phyloP scores from a whole-genome alignment of 2,113 vertebrate species.

The Dipodomys spectabilis region DNA sequence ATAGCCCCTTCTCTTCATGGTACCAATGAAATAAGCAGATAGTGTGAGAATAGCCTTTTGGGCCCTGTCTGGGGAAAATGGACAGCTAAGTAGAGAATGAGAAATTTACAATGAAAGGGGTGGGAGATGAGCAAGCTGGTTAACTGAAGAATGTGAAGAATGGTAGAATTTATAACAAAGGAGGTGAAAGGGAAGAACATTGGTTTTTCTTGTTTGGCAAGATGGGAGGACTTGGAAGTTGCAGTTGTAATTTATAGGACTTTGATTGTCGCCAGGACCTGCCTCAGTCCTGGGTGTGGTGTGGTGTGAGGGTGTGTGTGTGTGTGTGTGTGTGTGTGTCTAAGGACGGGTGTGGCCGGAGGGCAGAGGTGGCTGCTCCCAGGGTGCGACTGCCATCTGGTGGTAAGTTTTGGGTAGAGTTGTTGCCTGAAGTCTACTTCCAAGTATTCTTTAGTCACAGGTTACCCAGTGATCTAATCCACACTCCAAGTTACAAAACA shows the following conservation, averaged over 20 bases:
- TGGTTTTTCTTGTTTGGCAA: too few species aligned
- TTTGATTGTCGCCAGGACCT: neutral
- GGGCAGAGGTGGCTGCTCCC: neutral
- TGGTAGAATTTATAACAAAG: neutral
- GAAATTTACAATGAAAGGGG: neutral
- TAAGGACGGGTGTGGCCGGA: neutral
- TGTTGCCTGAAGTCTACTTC: neutral
- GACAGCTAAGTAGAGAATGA: rapidly evolving
- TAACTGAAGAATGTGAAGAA: neutral
- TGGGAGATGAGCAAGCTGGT: too few species aligned
- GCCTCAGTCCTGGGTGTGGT: neutral
- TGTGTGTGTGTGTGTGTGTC: neutral
- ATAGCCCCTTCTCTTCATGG: neutral
- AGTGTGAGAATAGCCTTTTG: neutral
- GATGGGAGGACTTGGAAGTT: too few species aligned
- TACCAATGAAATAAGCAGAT: neutral
- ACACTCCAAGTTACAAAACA: neutral
- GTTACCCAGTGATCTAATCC: rapidly evolving
- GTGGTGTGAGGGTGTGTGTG: neutral
- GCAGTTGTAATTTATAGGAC: neutral
- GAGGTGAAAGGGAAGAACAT: neutral
- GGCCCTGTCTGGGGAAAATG: neutral
- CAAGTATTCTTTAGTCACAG: too few species aligned
- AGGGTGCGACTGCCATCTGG: slow-evolving; percentile 68
- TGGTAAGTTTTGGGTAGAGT: neutral